Base-by-base conservation (phyloP, 2,888 invertebrate species). In the Galeopsomyia nigrocyanea region DNA sequence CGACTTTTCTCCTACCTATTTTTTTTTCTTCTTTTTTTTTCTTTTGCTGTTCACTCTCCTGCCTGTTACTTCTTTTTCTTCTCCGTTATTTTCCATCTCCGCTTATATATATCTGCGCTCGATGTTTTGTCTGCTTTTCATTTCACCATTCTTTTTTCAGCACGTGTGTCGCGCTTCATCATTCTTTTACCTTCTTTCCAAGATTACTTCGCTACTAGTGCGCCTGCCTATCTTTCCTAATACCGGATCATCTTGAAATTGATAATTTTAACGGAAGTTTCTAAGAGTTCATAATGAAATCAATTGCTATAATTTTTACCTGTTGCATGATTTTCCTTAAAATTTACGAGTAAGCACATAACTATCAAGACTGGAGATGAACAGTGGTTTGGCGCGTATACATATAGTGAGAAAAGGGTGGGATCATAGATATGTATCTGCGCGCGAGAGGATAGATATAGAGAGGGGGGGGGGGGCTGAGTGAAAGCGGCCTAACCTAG, bases 401-500 rank as follows among this genome's bases (percentile, higher is more conserved):
- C 39, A 7, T 39, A 10, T 7, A 13, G 39, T 10, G 39, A 3
- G 7, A 39, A 39, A 39, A 39, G 39, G 39, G 39, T 39, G 39
- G 39, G 13, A 39, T 39, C 39, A 39, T 39, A 39, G 39, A 39
- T 13, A 39, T 13, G 39, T 39, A 39, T 39, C 26, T 26, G 5
- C 39, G 13, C 2, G 13, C 39, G 13, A 39, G 13, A 39, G 39
- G 13, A 70, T 69, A 63, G 63, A 55, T n/a, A n/a, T n/a, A n/a
- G n/a, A n/a, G n/a, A n/a, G n/a, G 74, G 49, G 73, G 21, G 66
- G 71, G 75, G 66, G 79, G 77, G 78, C 74, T 76, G 69, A 75
- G 69, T 63, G 75, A 75, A 74, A 58, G 55, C 55, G 77, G 78
- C 77, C 74, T 67, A 74, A 75, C 76, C 55, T 51, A 17, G 64